Evolutionary conservation across 1,140 invertebrate genomes (phyloP), one percentile per base, ranked within the genome.

Genomic region (Nylanderia fulva): DNA sequence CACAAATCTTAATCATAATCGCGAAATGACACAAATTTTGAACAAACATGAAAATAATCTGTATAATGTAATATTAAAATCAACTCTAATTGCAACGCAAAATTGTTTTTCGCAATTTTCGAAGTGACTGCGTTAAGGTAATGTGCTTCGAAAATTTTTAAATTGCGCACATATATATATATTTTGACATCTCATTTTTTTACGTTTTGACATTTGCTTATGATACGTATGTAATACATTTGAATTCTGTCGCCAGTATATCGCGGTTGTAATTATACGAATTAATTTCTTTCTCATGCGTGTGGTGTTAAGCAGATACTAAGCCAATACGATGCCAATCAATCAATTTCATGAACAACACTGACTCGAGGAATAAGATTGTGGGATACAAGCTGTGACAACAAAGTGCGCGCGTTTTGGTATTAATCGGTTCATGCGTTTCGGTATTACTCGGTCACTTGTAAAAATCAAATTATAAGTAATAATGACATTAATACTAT

Each of bases 291-390:
- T 27, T 69, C 56, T 56, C 72, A 66, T 58, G 21, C 27, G 36
- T 33, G 29, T 33, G 52, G 3, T 54, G n/a, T 87, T 86, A 29
- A 79, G 6, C 48, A 71, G 18, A 68, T 72, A 33, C 39, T 42
- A 74, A 54, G n/a, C 56, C 42, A 69, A 86, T 74, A 52, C n/a
- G 29, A 72, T 71, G 58, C 69, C 42, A 69, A 68, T 86, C 61
- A 54, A 86, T 69, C 60, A 80, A 87, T 58, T 60, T 87, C 36
- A 56, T 21, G 33, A 87, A 86, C 21, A 54, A 87, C 24, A 66
- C n/a, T 39, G 36, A 68, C 39, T 68, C 21, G 13, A 68, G 13
- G 11, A 24, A 68, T 39, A 79, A 7, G 45, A 79, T 66, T 36
- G 33, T 42, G 18, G 63, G n/a, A 54, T 68, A 54, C 42, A 79